phyloP scores from a whole-genome alignment of 2,797 vertebrate genomes.

The Cyprinodon diabolis region DNA sequence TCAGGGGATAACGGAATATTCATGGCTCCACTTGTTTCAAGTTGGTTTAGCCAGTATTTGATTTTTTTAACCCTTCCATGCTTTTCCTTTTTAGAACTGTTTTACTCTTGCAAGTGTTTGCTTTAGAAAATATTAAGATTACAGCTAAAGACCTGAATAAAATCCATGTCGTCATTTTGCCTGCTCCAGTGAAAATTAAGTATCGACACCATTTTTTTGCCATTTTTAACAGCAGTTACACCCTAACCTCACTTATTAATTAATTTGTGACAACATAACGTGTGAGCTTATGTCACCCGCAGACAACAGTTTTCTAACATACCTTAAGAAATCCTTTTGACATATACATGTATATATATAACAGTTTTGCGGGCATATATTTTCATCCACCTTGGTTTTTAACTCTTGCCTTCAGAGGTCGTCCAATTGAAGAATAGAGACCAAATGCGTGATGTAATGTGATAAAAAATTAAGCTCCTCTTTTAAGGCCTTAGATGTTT shows the following conservation, averaged over 20 bases:
- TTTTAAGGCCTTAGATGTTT: no score
- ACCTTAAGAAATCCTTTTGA: no score
- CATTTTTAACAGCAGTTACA: constrained; percentile 21
- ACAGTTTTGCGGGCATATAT: not conserved
- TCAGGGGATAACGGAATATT: constrained; percentile 69
- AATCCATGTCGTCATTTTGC: constrained; percentile 15
- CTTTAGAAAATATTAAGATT: constrained; percentile 64
- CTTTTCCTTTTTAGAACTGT: constrained; percentile 48
- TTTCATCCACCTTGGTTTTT: not conserved
- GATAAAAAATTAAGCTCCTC: not conserved
- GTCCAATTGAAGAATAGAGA: not conserved
- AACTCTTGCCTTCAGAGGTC: not conserved
- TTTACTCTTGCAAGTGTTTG: constrained; percentile 61
- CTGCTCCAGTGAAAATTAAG: constrained; percentile 12
- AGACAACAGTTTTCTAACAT: not conserved
- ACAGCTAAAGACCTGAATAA: constrained; percentile 50
- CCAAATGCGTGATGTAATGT: not conserved
- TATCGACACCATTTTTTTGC: not conserved
- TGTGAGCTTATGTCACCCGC: not conserved
- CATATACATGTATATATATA: no score
- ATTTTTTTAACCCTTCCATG: constrained; percentile 45
- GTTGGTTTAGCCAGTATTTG: constrained; percentile 78
- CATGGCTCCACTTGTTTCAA: constrained; percentile 71
- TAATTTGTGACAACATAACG: constrained; percentile 1
- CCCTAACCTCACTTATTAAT: not conserved